Base-by-base conservation (phyloP, 2,888 invertebrate genomes). In the Lamproptera curius region DNA sequence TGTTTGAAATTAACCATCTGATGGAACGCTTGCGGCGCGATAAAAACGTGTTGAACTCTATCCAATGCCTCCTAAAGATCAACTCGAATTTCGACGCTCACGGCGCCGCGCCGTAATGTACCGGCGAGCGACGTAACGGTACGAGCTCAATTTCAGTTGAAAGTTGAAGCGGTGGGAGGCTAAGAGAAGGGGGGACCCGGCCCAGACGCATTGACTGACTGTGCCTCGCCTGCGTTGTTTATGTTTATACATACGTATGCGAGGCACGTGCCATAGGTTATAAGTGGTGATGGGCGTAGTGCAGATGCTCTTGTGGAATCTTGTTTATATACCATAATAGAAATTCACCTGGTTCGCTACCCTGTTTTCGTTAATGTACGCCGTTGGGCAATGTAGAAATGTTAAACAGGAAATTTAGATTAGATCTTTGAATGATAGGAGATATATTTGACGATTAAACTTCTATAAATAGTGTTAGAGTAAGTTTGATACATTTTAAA, bases 221-320 rank as follows among this genome's bases (percentile, higher is more conserved):
- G 56, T 63, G 61, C 62, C 64, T 31, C 6, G 31, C 11, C 31
- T 2, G 31, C 13, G 57, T 69, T 77, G 76, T 78, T 77, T 79
- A 76, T 73, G 70, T 73, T 67, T 56, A 57, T 59, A 55, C 58
- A 58, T 62, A 51, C 58, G 49, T 43, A 44, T 43, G 43, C 46
- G 56, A 57, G 78, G 83, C 84, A 81, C 84, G 83, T 79, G 85
- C 80, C 65, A 65, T 62, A 55, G 61, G 53, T 56, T 58, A 51
- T 59, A 60, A 67, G 69, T 41, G 45, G 56, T 65, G 74, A 70
- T 76, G 76, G 76, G 62, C 67, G 67, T 56, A 61, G 56, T 65
- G 67, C 80, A 83, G 74, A 77, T 76, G 79, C 68, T 73, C 59
- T 54, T 55, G 55, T 57, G 49, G 46, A 39, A 51, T 54, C 44